Conservation (phyloP, 2,888 invertebrate species). For the Amblyjoppa proteus region DNA sequence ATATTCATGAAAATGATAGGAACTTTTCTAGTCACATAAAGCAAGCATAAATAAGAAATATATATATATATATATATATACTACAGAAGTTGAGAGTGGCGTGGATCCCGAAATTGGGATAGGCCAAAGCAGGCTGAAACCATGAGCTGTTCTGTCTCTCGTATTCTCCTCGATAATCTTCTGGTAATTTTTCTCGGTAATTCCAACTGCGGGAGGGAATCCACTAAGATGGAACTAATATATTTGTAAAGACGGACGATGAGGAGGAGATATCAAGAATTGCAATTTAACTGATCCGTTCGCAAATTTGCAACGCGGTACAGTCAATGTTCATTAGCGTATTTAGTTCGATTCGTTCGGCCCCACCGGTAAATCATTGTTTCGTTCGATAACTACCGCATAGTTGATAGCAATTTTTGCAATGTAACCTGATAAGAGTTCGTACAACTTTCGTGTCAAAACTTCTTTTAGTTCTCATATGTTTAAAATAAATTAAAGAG, state of each 20-base stretch:
- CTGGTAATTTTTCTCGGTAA: background rate
- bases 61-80: slow-evolving; percentile 50
- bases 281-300: background rate
- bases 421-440: slow-evolving; percentile 7
- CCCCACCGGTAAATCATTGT: slow-evolving; percentile 10
- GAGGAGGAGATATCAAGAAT: background rate
- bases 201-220: background rate
- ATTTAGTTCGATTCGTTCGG: background rate
- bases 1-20: slow-evolving; percentile 66
- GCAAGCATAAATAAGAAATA: slow-evolving; percentile 71
- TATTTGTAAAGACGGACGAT: background rate
- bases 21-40: slow-evolving; percentile 81
- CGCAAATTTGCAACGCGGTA: background rate
- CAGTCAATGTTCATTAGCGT: background rate
- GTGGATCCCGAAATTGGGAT: background rate
- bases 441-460: slow-evolving; percentile 12
- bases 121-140: background rate
- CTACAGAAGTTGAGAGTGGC: slow-evolving; percentile 32
- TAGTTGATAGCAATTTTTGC: slow-evolving; percentile 1
- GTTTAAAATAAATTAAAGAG: slow-evolving; percentile 21
- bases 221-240: too few species aligned
- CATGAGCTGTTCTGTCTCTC: background rate
- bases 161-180: slow-evolving; percentile 1
- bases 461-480: slow-evolving; percentile 1
- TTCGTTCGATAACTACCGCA: background rate